Evolutionary conservation across 1,140 invertebrate genomes (phyloP).

Genomic region (Pseudomyrmex gracilis): DNA sequence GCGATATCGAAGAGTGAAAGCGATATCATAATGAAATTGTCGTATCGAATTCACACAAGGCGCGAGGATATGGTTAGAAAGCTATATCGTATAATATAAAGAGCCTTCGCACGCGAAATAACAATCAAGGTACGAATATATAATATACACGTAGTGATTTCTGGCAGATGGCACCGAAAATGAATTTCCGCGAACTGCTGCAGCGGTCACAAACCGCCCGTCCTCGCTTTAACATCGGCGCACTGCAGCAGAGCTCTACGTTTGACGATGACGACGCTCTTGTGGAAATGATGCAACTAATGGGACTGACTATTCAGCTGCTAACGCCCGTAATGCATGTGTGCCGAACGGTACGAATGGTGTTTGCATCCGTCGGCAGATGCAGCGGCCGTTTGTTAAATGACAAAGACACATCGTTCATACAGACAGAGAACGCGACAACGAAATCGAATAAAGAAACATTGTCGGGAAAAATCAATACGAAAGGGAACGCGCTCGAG

Average conservation of each 20-base stretch:
- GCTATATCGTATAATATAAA: background rate
- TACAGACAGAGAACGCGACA: no score
- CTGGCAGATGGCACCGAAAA: slow-evolving; percentile 43
- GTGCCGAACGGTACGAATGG: slow-evolving; percentile 3
- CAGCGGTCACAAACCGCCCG: background rate
- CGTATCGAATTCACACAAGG: background rate
- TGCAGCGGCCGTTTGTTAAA: slow-evolving; percentile 29
- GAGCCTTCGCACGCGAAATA: slow-evolving; percentile 17
- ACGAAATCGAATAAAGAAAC: slow-evolving; percentile 15
- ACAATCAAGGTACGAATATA: slow-evolving; percentile 26
- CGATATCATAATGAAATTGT: background rate
- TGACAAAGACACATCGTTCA: slow-evolving; percentile 2
- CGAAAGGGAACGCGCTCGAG: background rate
- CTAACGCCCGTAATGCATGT: slow-evolving; percentile 28
- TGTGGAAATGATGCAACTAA: slow-evolving; percentile 52
- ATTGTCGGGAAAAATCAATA: background rate
- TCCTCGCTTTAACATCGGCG: background rate
- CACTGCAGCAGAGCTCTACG: background rate
- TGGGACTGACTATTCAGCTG: slow-evolving; percentile 47
- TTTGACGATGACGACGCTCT: slow-evolving; percentile 50
- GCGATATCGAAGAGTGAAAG: background rate
- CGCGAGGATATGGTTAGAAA: slow-evolving; percentile 15
- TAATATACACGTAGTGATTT: background rate
- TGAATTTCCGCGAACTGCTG: slow-evolving; percentile 44
- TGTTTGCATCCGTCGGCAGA: slow-evolving; percentile 28